Evolutionary conservation across 2,797 vertebrate species (phyloP), one percentile per base, ranked within the genome.

Genomic region (Pteronotus mesoamericanus): DNA sequence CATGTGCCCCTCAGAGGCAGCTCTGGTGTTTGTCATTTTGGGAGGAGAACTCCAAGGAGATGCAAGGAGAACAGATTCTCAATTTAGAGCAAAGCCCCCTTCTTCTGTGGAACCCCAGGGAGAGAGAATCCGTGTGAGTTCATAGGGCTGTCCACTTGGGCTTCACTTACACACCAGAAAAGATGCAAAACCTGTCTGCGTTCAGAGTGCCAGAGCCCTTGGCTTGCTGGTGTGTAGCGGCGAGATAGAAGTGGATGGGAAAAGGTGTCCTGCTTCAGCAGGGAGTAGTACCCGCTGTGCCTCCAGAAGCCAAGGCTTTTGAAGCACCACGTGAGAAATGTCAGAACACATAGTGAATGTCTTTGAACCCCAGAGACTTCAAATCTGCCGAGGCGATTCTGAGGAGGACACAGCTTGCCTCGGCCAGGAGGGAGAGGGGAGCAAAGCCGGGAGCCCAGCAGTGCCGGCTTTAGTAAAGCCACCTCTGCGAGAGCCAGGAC

Each of bases 331-430:
- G 42, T 32, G 97, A 94, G 89, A 94, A 96, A 94, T 95, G 96
- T 96, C 96, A 96, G 93, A 94, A 95, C 97, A 97, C 39, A 72
- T 91, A 85, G 86, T 12, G 92, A 94, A 87, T 95, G n/a, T 57
- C 97, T 97, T 98, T 95, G 95, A 95, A 92, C 89, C 21, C 66
- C 83, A 86, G 68, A 93, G 79, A 90, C 85, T 93, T 96, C 72
- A 92, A 95, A 69, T 91, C 72, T 89, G 19, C 85, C 91, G 71
- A 61, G 75, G 92, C 5, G 82, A 78, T 91, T 94, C 86, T 91
- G 88, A 96, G 69, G 48, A 84, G 34, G 86, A 87, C 83, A 78
- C 89, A 93, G 95, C 91, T 96, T 89, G 88, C 77, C 44, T 93
- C 34, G 32, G 4, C 79, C 78, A 71, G 89, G 68, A 90, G 80